Evolutionary conservation across 2,797 vertebrate genomes (phyloP).

Genomic region (Pristis pectinata): DNA sequence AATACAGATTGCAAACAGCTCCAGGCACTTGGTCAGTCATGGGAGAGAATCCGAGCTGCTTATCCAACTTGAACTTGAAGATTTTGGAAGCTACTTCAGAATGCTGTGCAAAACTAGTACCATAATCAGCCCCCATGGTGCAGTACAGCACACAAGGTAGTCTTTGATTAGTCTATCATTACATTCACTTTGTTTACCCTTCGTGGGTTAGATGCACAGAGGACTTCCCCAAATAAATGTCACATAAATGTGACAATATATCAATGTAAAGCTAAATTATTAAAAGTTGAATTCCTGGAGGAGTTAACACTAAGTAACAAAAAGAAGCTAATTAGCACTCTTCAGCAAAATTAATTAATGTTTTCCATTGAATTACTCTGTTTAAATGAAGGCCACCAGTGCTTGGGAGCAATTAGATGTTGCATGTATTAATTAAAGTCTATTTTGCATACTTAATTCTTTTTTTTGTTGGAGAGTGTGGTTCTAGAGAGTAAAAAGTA

Average conservation of each 20-base stretch:
- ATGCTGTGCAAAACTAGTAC: too few relatives aligned
- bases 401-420: constrained; percentile 49
- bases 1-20: neutral
- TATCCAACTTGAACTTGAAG: neutral
- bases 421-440: constrained; percentile 51
- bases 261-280: constrained; percentile 25
- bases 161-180: neutral
- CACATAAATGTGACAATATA: neutral
- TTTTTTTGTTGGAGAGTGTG: neutral
- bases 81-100: too few relatives aligned
- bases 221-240: constrained; percentile 11
- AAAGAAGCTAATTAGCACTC: constrained; percentile 54
- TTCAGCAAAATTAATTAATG: constrained; percentile 56
- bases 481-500: neutral
- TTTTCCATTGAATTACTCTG: constrained; percentile 51
- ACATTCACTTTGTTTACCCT: neutral
- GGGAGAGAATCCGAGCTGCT: too few relatives aligned
- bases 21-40: neutral
- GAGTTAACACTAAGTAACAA: constrained; percentile 15
- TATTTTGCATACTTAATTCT: constrained; percentile 45
- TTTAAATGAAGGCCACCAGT: constrained; percentile 52
- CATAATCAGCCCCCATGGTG: neutral
- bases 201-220: neutral
- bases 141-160: neutral
- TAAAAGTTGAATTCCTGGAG: constrained; percentile 22